Percentiles rank a stretch among this genome's conserved stretches.
Evolutionary conservation across 2,113 vertebrate species (phyloP).

Genomic region (Odocoileus hemionus): DNA sequence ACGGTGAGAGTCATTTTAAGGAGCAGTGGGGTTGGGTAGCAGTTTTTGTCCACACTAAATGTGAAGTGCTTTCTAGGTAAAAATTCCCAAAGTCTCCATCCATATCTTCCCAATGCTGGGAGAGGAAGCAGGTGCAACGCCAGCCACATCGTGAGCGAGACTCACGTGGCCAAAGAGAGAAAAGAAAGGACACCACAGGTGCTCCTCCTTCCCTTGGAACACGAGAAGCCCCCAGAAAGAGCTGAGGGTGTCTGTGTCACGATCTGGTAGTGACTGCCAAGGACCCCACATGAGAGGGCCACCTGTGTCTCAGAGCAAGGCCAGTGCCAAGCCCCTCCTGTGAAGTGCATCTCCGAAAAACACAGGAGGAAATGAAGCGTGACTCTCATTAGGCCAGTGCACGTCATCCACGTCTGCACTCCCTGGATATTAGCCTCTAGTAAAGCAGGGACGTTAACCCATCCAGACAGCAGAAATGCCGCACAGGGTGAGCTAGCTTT

Average conservation of each 20-base stretch:
- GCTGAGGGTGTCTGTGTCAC: neutral
- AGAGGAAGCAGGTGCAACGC: neutral
- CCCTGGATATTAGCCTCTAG: neutral
- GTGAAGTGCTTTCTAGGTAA: neutral
- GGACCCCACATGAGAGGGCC: neutral
- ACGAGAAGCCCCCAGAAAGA: neutral
- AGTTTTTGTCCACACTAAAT: neutral
- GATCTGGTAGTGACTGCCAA: neutral
- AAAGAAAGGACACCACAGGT: accelerated
- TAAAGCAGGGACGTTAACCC: neutral
- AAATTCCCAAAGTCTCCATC: neutral
- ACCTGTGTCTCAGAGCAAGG: neutral
- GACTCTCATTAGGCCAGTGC: neutral
- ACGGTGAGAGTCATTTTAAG: neutral
- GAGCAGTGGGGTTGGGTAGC: neutral
- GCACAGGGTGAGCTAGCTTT: neutral
- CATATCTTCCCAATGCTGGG: neutral
- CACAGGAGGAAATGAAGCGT: neutral
- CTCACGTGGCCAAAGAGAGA: neutral
- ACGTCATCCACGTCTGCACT: accelerated
- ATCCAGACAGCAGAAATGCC: neutral
- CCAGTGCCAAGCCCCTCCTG: neutral
- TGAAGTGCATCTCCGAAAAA: neutral
- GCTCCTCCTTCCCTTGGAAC: neutral
- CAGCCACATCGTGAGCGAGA: neutral